Evolutionary conservation across 2,113 vertebrate genomes (phyloP).

Genomic region (Misgurnus anguillicaudatus): DNA sequence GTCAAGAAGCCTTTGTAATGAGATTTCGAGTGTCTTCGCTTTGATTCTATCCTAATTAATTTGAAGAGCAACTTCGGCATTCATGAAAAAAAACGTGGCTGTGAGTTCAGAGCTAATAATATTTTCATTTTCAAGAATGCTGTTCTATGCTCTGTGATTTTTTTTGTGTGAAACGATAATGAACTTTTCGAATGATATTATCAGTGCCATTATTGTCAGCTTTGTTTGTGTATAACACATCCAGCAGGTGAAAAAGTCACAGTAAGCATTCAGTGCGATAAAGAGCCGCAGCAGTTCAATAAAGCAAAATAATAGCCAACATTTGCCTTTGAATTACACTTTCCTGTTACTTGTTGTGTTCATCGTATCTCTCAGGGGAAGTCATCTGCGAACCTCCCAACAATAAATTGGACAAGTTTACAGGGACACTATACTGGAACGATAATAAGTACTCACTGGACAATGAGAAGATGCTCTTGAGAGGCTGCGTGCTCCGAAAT

Average conservation of each 20-base stretch:
- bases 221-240: neutral
- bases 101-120: too few relatives aligned
- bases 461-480: conserved; percentile 74
- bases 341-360: neutral
- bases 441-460: conserved; percentile 70
- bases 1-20: neutral
- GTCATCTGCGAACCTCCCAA: conserved; percentile 76
- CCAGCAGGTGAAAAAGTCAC: neutral
- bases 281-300: neutral
- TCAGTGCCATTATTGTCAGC: neutral
- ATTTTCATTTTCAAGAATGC: neutral
- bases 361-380: conserved; percentile 61
- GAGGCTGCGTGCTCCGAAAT: conserved; percentile 77
- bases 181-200: neutral
- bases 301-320: neutral
- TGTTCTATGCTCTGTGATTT: neutral
- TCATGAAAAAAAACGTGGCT: neutral
- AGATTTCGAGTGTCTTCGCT: conserved; percentile 20
- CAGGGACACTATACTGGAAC: conserved; percentile 71
- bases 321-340: neutral
- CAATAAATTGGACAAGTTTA: conserved; percentile 76
- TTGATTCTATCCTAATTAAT: neutral
- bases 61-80: neutral
- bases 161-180: neutral
- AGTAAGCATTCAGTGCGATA: neutral